Conservation (phyloP, 2,113 vertebrate species). For the Brevimyrus niger region DNA sequence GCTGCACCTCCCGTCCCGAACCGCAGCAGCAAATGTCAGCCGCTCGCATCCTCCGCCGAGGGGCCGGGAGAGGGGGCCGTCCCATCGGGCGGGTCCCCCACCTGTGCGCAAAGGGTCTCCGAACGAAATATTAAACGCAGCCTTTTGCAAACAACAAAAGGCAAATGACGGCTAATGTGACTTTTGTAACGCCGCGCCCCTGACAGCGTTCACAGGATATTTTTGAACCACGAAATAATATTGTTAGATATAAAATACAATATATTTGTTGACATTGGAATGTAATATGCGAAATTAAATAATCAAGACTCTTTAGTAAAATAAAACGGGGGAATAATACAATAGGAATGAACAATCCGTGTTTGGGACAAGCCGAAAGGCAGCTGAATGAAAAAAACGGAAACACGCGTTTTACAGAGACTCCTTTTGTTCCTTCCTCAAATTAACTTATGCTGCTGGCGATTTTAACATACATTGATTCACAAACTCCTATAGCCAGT, state of each 20-base stretch:
- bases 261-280: neutral
- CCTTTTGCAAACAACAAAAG: slow-evolving; percentile 51
- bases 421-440: neutral
- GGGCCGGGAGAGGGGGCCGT: slow-evolving; percentile 59
- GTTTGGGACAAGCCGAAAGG: slow-evolving; percentile 3
- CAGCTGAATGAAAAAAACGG: neutral
- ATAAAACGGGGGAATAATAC: neutral
- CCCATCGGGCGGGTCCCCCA: slow-evolving; percentile 65
- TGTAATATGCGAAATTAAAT: neutral
- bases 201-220: neutral
- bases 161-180: slow-evolving; percentile 32
- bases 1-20: slow-evolving; percentile 63
- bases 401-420: neutral
- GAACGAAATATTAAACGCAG: slow-evolving; percentile 37
- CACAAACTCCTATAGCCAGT: neutral
- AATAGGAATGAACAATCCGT: neutral
- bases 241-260: neutral
- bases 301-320: neutral
- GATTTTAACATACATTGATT: neutral
- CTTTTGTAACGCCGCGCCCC: neutral
- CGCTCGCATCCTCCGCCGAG: slow-evolving; percentile 60
- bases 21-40: slow-evolving; percentile 68
- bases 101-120: slow-evolving; percentile 63
- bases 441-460: neutral
- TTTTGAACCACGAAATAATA: neutral